Conservation (phyloP, 1,140 invertebrate species). For the Brachionus paranguensis region DNA sequence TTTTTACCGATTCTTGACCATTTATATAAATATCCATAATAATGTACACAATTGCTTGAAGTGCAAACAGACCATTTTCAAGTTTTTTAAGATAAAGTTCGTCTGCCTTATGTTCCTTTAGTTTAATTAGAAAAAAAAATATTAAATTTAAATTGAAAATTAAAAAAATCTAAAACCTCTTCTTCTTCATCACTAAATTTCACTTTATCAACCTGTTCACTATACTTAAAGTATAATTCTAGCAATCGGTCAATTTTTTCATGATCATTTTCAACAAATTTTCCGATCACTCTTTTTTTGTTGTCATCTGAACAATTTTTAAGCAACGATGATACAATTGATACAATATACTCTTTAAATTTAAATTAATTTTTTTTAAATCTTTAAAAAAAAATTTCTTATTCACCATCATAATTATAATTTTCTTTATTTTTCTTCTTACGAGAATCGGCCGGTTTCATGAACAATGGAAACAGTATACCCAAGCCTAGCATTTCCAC, state of each 20-base stretch:
- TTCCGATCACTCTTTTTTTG: constrained; percentile 77
- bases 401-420: constrained; percentile 29
- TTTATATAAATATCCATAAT: constrained; percentile 27
- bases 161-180: not conserved
- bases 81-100: constrained; percentile 32
- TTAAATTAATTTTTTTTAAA: not conserved
- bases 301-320: constrained; percentile 83
- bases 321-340: constrained; percentile 86
- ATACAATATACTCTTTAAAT: constrained; percentile 77
- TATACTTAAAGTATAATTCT: constrained; percentile 34
- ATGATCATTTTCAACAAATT: constrained; percentile 96
- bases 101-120: not conserved
- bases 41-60: constrained; percentile 34
- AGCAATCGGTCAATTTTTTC: constrained; percentile 65
- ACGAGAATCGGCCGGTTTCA: constrained; percentile 85
- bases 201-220: not conserved
- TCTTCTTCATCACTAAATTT: not conserved
- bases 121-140: not conserved
- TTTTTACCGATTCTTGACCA: constrained; percentile 12
- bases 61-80: constrained; percentile 31
- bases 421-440: constrained; percentile 5
- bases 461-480: constrained; percentile 94
- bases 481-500: constrained; percentile 93
- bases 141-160: not conserved
- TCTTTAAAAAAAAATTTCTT: not conserved